Conservation (phyloP, 2,888 invertebrate species). For the Omphaloscelis lunosa region DNA sequence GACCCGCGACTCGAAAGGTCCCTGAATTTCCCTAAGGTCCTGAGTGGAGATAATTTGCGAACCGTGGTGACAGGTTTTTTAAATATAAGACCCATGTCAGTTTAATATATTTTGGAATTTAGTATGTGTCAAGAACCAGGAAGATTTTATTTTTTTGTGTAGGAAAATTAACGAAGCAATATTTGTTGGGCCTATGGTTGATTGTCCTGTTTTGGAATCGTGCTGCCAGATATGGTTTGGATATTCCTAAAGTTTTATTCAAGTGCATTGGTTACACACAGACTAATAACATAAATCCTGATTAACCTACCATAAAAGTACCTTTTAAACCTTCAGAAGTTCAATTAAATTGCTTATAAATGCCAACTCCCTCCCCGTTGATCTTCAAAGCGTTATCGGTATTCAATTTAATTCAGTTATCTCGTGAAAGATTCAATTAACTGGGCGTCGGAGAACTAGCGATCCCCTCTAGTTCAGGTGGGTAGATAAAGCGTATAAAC, state of each 20-base stretch:
- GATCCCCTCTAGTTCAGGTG: slow-evolving; percentile 41
- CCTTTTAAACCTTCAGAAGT: slow-evolving; percentile 28
- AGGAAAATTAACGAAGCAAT: slow-evolving; percentile 17
- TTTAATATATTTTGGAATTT: slow-evolving; percentile 26
- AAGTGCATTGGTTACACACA: not conserved
- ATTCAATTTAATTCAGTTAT: slow-evolving; percentile 60
- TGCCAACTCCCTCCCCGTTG: slow-evolving; percentile 32
- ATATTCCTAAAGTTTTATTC: slow-evolving; percentile 1
- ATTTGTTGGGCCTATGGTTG: not conserved
- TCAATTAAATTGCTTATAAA: slow-evolving; percentile 40
- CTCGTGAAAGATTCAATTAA: slow-evolving; percentile 61
- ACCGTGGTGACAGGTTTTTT: slow-evolving; percentile 48
- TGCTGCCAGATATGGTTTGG: not conserved
- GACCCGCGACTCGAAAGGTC: slow-evolving; percentile 44
- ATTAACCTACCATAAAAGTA: slow-evolving; percentile 18
- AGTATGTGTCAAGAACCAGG: not conserved
- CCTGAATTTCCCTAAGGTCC: slow-evolving; percentile 43
- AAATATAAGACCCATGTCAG: slow-evolving; percentile 45
- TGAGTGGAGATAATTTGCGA: slow-evolving; percentile 50
- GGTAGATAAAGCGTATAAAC: slow-evolving; percentile 47
- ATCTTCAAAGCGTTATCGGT: slow-evolving; percentile 50
- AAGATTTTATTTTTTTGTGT: not conserved
- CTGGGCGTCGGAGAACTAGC: slow-evolving; percentile 32
- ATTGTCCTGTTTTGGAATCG: slow-evolving; percentile 4
- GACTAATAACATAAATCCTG: slow-evolving; percentile 18